phyloP scores from a whole-genome alignment of 1,140 invertebrate genomes.

The Trichoplusia ni region DNA sequence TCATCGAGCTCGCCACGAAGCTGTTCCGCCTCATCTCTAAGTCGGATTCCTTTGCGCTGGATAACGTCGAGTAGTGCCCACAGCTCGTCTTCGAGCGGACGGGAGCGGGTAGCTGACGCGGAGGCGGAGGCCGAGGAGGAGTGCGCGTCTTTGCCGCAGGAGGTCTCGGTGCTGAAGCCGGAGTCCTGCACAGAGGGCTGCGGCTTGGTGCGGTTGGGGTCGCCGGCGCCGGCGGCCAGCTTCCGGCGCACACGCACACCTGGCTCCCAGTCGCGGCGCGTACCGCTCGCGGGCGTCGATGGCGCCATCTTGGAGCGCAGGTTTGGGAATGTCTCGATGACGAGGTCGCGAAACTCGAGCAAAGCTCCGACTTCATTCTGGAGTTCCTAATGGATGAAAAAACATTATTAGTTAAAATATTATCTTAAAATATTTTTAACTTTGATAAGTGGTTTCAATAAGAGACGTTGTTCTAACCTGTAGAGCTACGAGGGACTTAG shows the following conservation, averaged over 20 bases:
- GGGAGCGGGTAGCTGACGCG: slow-evolving; percentile 60
- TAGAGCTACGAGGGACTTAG: slow-evolving; percentile 89
- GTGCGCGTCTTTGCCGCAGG: slow-evolving; percentile 82
- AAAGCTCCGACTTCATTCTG: slow-evolving; percentile 95
- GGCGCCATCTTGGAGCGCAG: slow-evolving; percentile 89
- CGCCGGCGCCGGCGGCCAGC: slow-evolving; percentile 83
- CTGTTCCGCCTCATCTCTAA: slow-evolving; percentile 85
- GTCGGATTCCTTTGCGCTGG: slow-evolving; percentile 88
- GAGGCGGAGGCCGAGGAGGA: slow-evolving; percentile 80
- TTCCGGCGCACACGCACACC: slow-evolving; percentile 89
- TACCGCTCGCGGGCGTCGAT: slow-evolving; percentile 73
- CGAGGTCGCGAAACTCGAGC: slow-evolving; percentile 93
- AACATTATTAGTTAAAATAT: slow-evolving; percentile 4
- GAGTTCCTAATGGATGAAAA: slow-evolving; percentile 84
- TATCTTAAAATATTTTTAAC: too few relatives aligned
- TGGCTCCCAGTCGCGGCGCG: slow-evolving; percentile 87
- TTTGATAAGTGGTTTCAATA: too few relatives aligned
- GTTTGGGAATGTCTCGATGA: slow-evolving; percentile 95
- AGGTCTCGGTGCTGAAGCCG: slow-evolving; percentile 89
- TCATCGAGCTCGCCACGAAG: slow-evolving; percentile 78
- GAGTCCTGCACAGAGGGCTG: slow-evolving; percentile 90
- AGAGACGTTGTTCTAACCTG: too few relatives aligned
- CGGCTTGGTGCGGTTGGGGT: slow-evolving; percentile 83
- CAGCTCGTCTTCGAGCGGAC: slow-evolving; percentile 88
- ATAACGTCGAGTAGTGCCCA: slow-evolving; percentile 93